Evolutionary conservation across 35 echinoderm and acorn worm species (phyloP).

Genomic region (Stichopus chloronotus): DNA sequence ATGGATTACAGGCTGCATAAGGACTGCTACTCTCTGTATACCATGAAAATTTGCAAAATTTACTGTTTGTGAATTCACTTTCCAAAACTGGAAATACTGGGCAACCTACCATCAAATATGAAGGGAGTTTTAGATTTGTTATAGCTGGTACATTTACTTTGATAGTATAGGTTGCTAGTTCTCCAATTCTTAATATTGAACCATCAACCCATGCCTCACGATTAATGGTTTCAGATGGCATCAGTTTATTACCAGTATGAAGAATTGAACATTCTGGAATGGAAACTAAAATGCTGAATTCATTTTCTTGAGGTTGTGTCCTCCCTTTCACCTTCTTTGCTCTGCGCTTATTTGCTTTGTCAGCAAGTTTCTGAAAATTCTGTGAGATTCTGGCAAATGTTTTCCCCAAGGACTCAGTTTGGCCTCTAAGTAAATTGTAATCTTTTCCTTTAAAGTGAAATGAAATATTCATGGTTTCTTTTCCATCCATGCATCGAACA

Average conservation of each 20-base stretch:
- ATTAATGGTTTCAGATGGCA: conserved; percentile 56
- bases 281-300: background rate
- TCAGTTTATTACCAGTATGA: conserved; percentile 40
- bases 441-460: conserved; percentile 79
- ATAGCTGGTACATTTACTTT: conserved; percentile 72
- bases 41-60: conserved; percentile 62
- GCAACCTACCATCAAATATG: conserved; percentile 67
- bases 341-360: conserved; percentile 64
- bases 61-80: conserved; percentile 68
- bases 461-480: conserved; percentile 72
- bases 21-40: conserved; percentile 40
- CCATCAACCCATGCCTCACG: conserved; percentile 76
- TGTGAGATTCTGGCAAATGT: conserved; percentile 68
- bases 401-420: conserved; percentile 70
- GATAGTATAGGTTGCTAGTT: conserved; percentile 40
- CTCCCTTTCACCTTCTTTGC: conserved; percentile 72
- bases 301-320: background rate
- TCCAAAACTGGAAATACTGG: conserved; percentile 70
- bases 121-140: conserved; percentile 64
- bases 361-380: conserved; percentile 66
- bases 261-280: conserved; percentile 61
- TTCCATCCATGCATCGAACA: conserved; percentile 71
- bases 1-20: background rate
- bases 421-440: conserved; percentile 62
- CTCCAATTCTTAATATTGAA: conserved; percentile 67